Evolutionary conservation across 1,140 invertebrate species (phyloP).

Genomic region (Ostrea edulis): DNA sequence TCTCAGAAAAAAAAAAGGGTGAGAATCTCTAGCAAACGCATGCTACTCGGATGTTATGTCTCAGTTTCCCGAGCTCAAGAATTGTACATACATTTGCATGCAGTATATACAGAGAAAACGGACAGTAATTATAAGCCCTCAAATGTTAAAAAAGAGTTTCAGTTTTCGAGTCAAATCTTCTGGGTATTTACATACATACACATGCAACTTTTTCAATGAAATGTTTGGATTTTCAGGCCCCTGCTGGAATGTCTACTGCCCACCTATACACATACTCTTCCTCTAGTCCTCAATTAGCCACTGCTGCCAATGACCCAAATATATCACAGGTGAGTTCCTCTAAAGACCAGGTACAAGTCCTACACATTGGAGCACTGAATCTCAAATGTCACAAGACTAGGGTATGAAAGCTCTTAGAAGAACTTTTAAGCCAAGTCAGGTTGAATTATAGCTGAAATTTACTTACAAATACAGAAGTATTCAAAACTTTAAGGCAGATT

Average conservation of each 20-base stretch:
- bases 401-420: no score
- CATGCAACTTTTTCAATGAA: background rate
- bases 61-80: background rate
- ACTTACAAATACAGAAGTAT: no score
- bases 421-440: no score
- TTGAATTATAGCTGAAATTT: no score
- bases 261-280: constrained; percentile 88
- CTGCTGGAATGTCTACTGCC: constrained; percentile 92
- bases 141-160: background rate
- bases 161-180: background rate
- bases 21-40: background rate
- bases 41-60: background rate
- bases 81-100: background rate
- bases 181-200: background rate
- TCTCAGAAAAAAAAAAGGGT: background rate
- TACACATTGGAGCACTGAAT: no score
- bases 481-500: no score
- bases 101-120: background rate
- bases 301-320: constrained; percentile 64
- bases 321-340: constrained; percentile 64
- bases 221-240: constrained; percentile 83
- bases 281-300: constrained; percentile 82
- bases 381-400: no score
- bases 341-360: background rate
- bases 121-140: background rate